Conservation (phyloP, 35 echinoderm and acorn worm genomes). For the Heliocidaris tuberculata region DNA sequence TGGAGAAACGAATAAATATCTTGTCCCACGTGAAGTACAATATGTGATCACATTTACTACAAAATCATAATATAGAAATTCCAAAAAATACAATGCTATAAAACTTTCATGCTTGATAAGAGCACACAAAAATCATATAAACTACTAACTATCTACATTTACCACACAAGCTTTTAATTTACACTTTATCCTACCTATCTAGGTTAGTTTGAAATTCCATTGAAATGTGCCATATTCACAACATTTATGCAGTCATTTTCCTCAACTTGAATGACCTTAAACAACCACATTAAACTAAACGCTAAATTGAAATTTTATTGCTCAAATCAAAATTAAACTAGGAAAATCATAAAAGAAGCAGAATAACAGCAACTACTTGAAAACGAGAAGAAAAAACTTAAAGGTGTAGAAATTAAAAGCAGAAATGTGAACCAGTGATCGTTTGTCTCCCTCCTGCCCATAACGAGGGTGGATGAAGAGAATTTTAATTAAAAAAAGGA, state of each 20-base stretch:
- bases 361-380: not conserved
- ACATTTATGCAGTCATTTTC: not conserved
- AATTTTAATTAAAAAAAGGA: not conserved
- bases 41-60: not conserved
- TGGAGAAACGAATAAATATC: not conserved
- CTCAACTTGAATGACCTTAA: not conserved
- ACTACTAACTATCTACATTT: not conserved
- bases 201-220: slow-evolving; percentile 4
- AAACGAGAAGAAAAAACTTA: not conserved
- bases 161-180: not conserved
- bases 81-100: not conserved
- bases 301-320: not conserved
- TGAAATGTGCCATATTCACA: slow-evolving; percentile 17
- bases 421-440: slow-evolving; percentile 9
- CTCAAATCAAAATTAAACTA: not conserved
- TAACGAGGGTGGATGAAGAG: slow-evolving; percentile 5
- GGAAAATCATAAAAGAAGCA: slow-evolving; percentile 11
- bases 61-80: not conserved
- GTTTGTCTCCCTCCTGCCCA: not conserved
- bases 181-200: not conserved
- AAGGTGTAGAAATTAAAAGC: not conserved
- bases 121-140: not conserved
- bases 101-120: not conserved
- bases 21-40: not conserved
- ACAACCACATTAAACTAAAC: not conserved